Evolutionary conservation across 2,113 vertebrate species (phyloP), one percentile per base, ranked within the genome.

Genomic region (Anhinga rufa): DNA sequence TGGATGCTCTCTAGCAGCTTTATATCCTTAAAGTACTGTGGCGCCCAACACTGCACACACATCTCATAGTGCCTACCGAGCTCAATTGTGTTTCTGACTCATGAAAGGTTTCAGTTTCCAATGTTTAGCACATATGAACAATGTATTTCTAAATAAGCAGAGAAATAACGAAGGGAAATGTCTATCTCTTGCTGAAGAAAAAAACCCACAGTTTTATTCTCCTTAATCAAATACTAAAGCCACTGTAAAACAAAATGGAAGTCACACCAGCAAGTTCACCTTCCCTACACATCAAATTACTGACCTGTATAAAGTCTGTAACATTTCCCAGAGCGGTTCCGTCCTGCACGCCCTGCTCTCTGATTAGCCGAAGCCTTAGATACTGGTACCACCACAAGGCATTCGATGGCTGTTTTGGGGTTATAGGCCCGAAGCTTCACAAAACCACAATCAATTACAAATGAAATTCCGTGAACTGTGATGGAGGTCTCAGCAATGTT

Each of bases 401-500:
- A 99, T 91, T 99, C 99, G 2, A 99, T 99, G 83, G 99, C 99
- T 5, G 99, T 99, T 79, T 93, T 97, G 20, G 99, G 99, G 91
- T 99, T 99, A 88, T 99, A 99, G 74, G 99, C 99, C 5, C 99
- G 98, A 76, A 99, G 98, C 95, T 99, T 99, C 89, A 99, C 98
- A 49, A 99, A 99, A 9, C 99, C 99, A 74, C 99, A 99, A 96
- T 99, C 99, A 7, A 99, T 99, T 66, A 99, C 99, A 7, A 99
- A 99, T 1, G 98, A 95, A 2, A 99, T 92, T 11, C 99, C 99
- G 1, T 99, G 99, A 44, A 99, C 99, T 1, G 99, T 99, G 94
- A 99, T 99, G 84, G 99, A 99, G 9, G 99, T 99, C 98, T 99
- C 99, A 0, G 99, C 99, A 40, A 99, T 98, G 86, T 99, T 99